Conservation (phyloP, 92 coral and sea anemone species). For the Porites lobata region DNA sequence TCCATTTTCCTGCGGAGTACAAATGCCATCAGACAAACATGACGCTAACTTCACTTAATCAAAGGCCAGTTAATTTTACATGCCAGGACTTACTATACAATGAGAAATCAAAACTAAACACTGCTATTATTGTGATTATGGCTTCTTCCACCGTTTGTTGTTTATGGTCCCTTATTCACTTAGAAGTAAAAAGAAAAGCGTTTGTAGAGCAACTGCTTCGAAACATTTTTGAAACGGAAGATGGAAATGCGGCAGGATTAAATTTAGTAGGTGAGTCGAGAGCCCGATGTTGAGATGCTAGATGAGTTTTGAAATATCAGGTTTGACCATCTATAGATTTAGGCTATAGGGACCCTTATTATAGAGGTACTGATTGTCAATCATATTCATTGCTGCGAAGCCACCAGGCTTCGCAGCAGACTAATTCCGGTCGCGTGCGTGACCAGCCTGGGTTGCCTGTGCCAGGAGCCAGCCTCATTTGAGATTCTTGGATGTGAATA, state of each 20-base stretch:
- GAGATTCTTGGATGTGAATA: too few relatives aligned
- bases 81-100: constrained; percentile 1
- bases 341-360: too few relatives aligned
- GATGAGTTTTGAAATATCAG: too few relatives aligned
- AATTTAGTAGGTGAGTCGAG: not conserved
- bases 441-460: too few relatives aligned
- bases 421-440: too few relatives aligned
- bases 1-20: not conserved
- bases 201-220: not conserved
- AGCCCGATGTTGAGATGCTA: too few relatives aligned
- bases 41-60: not conserved
- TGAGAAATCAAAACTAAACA: constrained; percentile 1
- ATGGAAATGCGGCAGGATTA: constrained; percentile 40
- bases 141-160: not conserved
- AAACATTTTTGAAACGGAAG: not conserved
- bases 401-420: too few relatives aligned
- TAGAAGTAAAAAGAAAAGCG: not conserved
- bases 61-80: not conserved
- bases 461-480: too few relatives aligned
- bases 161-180: not conserved
- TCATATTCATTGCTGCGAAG: too few relatives aligned
- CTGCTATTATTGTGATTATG: not conserved
- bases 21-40: not conserved
- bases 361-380: too few relatives aligned
- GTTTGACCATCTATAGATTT: too few relatives aligned